Evolutionary conservation across 1,140 invertebrate species (phyloP).

Genomic region (Marisa cornuarietis): DNA sequence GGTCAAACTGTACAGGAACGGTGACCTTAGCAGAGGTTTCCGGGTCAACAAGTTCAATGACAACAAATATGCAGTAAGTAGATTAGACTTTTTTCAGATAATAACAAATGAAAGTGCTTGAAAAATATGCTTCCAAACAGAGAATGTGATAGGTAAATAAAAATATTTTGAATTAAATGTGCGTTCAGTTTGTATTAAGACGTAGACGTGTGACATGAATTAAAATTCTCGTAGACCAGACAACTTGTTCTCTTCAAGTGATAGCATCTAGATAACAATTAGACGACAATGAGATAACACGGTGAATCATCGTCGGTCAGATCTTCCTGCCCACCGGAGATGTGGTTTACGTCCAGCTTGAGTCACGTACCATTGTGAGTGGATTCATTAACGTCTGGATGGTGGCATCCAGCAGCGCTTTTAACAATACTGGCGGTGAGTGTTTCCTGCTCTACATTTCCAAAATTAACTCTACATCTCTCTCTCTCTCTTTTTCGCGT

Average conservation of each 20-base stretch:
- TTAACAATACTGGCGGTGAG: slow-evolving; percentile 41
- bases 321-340: slow-evolving; percentile 51
- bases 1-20: slow-evolving; percentile 43
- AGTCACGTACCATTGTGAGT: slow-evolving; percentile 17
- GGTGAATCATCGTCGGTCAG: slow-evolving; percentile 18
- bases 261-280: too few species aligned
- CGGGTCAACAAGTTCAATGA: slow-evolving; percentile 32
- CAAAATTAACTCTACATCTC: background rate
- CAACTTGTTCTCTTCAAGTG: too few species aligned
- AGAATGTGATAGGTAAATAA: too few species aligned
- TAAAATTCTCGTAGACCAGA: too few species aligned
- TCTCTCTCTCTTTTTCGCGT: background rate
- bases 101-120: background rate
- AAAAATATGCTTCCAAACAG: too few species aligned
- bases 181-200: too few species aligned
- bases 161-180: too few species aligned
- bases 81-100: background rate
- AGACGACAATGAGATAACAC: too few species aligned
- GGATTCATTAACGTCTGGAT: slow-evolving; percentile 51
- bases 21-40: slow-evolving; percentile 40
- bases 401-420: slow-evolving; percentile 34
- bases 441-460: too few species aligned
- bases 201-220: too few species aligned
- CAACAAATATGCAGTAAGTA: slow-evolving; percentile 39
- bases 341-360: slow-evolving; percentile 40